Conservation (phyloP, 2,888 invertebrate species). For the Lampropteryx suffumata region DNA sequence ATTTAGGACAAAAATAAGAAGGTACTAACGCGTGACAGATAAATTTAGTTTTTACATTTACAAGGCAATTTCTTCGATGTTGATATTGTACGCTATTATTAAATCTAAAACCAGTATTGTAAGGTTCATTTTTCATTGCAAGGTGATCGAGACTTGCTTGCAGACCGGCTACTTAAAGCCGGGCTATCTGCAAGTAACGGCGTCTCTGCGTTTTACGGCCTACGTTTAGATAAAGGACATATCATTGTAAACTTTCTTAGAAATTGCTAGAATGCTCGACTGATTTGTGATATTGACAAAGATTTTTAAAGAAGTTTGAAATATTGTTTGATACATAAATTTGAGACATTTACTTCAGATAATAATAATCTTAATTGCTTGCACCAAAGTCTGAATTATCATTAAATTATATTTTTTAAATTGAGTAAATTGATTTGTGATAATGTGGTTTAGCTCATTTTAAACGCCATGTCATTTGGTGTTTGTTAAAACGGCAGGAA, state of each 20-base stretch:
- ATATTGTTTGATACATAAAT: too few species aligned
- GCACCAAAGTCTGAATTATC: too few species aligned
- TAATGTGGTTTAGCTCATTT: too few species aligned
- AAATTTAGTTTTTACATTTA: not conserved
- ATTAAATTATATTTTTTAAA: too few species aligned
- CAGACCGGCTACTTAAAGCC: not conserved
- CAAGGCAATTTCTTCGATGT: not conserved
- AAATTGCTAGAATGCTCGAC: constrained; percentile 16
- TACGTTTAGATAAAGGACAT: constrained; percentile 17
- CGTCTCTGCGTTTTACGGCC: constrained; percentile 16
- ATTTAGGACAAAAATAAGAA: too few species aligned
- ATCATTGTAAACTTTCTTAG: constrained; percentile 15
- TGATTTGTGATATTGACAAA: constrained; percentile 25
- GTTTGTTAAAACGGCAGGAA: too few species aligned
- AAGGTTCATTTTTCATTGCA: constrained; percentile 1
- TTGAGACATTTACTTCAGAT: too few species aligned
- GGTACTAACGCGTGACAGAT: not conserved
- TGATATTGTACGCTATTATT: not conserved
- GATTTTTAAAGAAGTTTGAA: not conserved
- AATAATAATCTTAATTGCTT: too few species aligned
- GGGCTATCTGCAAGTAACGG: constrained; percentile 18
- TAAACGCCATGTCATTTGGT: too few species aligned
- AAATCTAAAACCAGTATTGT: not conserved
- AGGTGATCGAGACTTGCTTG: not conserved
- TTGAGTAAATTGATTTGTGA: too few species aligned